Evolutionary conservation across 1,140 invertebrate genomes (phyloP).

Genomic region (Habropoda laboriosa): DNA sequence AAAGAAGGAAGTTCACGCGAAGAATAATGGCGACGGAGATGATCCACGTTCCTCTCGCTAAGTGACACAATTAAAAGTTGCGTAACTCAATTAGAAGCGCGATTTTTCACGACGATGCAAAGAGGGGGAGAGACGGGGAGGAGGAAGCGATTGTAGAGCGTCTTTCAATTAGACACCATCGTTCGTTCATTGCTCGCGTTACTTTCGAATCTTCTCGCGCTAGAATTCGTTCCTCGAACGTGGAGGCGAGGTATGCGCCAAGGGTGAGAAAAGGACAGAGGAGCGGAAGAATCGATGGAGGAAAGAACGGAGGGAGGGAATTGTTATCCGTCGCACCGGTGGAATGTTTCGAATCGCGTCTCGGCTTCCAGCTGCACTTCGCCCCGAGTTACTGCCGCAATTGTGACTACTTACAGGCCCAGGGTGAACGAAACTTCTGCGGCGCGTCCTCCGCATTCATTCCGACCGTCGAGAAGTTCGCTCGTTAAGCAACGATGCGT

Average conservation of each 20-base stretch:
- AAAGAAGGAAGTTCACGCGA: not conserved
- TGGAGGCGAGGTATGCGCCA: no score
- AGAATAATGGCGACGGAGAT: constrained; percentile 5
- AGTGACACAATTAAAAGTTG: constrained; percentile 45
- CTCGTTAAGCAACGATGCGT: constrained; percentile 44
- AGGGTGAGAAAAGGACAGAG: no score
- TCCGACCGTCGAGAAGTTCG: constrained; percentile 15
- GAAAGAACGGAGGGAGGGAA: not conserved
- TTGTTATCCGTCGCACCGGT: not conserved
- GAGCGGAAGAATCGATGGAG: constrained; percentile 37
- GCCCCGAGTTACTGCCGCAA: constrained; percentile 40
- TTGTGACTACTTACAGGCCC: constrained; percentile 51
- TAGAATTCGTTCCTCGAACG: constrained; percentile 30
- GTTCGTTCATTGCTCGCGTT: constrained; percentile 38
- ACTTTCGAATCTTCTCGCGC: constrained; percentile 27
- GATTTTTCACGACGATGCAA: constrained; percentile 20
- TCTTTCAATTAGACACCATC: constrained; percentile 56
- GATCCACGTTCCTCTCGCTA: constrained; percentile 12
- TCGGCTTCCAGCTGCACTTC: constrained; percentile 38
- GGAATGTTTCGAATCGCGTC: constrained; percentile 15
- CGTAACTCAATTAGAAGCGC: constrained; percentile 44
- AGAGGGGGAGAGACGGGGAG: not conserved
- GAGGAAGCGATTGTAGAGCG: constrained; percentile 22
- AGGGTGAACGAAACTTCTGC: not conserved
- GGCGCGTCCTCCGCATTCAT: constrained; percentile 4